Evolutionary conservation across 2,797 vertebrate genomes (phyloP).

Genomic region (Tinamus major): DNA sequence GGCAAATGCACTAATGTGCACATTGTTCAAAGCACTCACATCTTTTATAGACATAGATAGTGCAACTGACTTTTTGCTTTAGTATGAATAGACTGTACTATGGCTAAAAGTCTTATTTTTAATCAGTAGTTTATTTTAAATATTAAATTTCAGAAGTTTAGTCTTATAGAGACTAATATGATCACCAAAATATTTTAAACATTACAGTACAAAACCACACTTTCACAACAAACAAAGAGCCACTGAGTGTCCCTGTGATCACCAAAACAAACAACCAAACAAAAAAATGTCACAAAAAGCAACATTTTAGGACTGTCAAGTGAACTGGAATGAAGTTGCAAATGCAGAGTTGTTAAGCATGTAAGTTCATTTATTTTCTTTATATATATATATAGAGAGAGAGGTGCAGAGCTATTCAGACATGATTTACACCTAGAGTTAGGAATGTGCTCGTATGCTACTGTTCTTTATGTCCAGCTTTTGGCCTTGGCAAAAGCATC

Average conservation of each 20-base stretch:
- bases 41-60: background rate
- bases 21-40: background rate
- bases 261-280: background rate
- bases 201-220: background rate
- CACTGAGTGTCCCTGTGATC: background rate
- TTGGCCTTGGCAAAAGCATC: slow-evolving; percentile 39
- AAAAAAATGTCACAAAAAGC: background rate
- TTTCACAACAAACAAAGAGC: background rate
- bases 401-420: background rate
- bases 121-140: background rate
- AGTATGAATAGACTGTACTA: background rate
- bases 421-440: slow-evolving; percentile 27
- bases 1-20: background rate
- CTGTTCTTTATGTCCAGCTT: slow-evolving; percentile 14
- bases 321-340: background rate
- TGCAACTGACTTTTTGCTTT: background rate
- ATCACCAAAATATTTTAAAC: background rate
- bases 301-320: background rate
- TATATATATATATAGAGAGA: background rate
- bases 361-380: background rate
- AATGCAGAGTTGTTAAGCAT: background rate
- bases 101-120: background rate
- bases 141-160: background rate
- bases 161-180: background rate
- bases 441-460: slow-evolving; percentile 21